Conservation (phyloP, 1,140 invertebrate genomes). For the Apis dorsata region DNA sequence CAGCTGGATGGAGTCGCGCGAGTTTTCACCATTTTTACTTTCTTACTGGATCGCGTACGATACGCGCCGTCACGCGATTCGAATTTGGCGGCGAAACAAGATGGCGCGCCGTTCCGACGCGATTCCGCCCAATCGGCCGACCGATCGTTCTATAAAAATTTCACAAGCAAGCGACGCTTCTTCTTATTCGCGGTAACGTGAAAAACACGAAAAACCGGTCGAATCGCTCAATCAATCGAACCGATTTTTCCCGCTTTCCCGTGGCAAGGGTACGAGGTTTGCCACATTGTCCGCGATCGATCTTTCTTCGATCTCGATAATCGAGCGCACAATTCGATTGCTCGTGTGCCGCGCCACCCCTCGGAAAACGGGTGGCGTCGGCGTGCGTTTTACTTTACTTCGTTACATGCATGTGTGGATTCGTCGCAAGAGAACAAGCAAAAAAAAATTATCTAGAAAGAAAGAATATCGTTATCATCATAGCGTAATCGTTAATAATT, state of each 20-base stretch:
- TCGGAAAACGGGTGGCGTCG: not conserved
- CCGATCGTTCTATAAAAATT: constrained; percentile 44
- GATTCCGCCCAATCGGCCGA: not conserved
- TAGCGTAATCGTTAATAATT: constrained; percentile 75
- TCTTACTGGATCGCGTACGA: not conserved
- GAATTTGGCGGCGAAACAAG: not conserved
- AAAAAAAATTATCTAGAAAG: constrained; percentile 77
- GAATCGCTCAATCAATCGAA: not conserved
- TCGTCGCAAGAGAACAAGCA: constrained; percentile 56
- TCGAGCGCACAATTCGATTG: not conserved
- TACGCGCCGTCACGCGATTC: not conserved
- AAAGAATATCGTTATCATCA: constrained; percentile 77
- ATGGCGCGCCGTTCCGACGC: not conserved
- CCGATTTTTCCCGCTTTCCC: constrained; percentile 24
- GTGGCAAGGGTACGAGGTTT: not conserved
- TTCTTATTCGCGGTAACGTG: not conserved
- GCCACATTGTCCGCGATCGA: not conserved
- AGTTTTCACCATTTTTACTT: not conserved
- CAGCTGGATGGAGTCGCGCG: constrained; percentile 14
- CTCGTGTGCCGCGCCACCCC: no score
- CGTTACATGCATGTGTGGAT: constrained; percentile 30
- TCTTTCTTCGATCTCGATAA: constrained; percentile 2
- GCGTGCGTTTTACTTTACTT: no score
- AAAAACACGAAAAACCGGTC: no score
- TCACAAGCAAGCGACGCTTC: constrained; percentile 43